Evolutionary conservation across 2,888 invertebrate genomes (phyloP), one percentile per base, ranked within the genome.

Genomic region (Dorcus hopei): DNA sequence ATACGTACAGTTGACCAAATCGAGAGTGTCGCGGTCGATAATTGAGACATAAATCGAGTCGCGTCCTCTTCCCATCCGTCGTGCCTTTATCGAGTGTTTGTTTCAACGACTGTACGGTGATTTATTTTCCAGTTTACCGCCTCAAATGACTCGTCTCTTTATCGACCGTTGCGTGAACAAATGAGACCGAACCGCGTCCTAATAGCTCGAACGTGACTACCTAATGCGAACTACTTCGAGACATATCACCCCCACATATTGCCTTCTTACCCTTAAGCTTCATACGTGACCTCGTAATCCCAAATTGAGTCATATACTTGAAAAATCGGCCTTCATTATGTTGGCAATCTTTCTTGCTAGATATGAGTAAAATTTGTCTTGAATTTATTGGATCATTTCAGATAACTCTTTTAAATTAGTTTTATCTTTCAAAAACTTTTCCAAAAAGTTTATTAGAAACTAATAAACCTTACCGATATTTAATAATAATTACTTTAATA

Each of bases 191-290:
- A 69, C 69, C 71, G 68, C 70, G 63, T 69, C 70, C 71, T 71
- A 71, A 71, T 71, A 68, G 66, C 63, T 65, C 62, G 58, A 65
- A 69, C 69, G 70, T 71, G 70, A 70, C 71, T 71, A 70, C 70
- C 70, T 70, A 68, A 69, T 67, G 65, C 62, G 65, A 66, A 65
- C 54, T 51, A 33, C 54, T 38, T 38, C 54, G 38, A 33, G 45
- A 41, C 56, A 56, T 43, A 56, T 56, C 56, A 56, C 50, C 65
- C 65, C 54, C 61, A 58, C 59, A 45, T 59, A 64, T 59, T 62
- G 26, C 51, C 33, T 57, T 50, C 48, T 55, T 61, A 52, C 63
- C 62, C 62, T 61, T 59, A 62, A 61, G 63, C 56, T 59, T 49
- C 61, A 62, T 63, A 64, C 63, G 65, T 63, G 63, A 55, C 41